A percentile compares a stretch with the other conserved stretches of the same genome.
phyloP scores from a whole-genome alignment of 1,140 invertebrate genomes.

The Globodera rostochiensis region DNA sequence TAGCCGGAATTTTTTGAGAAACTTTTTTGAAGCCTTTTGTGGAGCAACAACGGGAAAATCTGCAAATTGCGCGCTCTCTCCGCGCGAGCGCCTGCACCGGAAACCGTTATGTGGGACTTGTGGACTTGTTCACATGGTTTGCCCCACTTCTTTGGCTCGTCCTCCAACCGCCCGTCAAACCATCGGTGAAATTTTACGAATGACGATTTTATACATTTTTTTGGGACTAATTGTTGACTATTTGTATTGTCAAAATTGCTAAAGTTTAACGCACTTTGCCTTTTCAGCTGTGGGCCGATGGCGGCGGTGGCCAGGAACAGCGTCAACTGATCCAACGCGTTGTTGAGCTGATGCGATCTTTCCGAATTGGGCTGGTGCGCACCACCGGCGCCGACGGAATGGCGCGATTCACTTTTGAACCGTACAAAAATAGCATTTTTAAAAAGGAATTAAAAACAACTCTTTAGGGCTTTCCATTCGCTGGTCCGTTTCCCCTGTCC shows the following conservation, averaged over 20 bases:
- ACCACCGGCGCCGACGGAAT: neutral
- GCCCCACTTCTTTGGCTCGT: slow-evolving; percentile 2
- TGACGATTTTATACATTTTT: neutral
- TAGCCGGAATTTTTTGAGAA: neutral
- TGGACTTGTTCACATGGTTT: neutral
- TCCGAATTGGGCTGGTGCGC: neutral
- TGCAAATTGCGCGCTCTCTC: slow-evolving; percentile 9
- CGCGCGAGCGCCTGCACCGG: neutral
- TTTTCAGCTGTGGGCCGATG: neutral
- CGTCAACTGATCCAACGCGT: neutral
- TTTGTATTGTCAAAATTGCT: neutral
- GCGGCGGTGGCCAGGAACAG: neutral
- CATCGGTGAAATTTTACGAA: neutral
- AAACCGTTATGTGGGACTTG: neutral
- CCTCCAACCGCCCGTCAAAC: slow-evolving; percentile 3
- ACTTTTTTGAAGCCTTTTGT: slow-evolving; percentile 7
- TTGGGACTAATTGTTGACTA: neutral
- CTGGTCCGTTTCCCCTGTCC: neutral
- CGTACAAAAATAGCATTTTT: neutral
- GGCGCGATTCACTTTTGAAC: slow-evolving; percentile 3
- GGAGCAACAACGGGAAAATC: neutral
- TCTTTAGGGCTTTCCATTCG: neutral
- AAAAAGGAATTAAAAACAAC: neutral
- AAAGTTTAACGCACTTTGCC: neutral
- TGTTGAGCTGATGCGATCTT: neutral